Conservation (phyloP, 2,113 vertebrate genomes). For the Oenanthe melanoleuca region DNA sequence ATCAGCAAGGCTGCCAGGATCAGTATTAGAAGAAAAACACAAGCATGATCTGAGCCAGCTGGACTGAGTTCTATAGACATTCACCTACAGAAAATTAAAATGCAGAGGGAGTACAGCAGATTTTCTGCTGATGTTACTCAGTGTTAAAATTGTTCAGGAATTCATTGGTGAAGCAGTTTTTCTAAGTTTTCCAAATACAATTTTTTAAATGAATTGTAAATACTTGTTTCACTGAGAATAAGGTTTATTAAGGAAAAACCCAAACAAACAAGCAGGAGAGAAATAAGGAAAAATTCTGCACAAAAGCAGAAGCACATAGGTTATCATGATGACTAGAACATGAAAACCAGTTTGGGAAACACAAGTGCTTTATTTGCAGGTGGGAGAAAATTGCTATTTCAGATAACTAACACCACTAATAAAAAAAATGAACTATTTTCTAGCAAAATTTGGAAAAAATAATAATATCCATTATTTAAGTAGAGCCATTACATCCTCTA, state of each 20-base stretch:
- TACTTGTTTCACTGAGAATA: neutral
- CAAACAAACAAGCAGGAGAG: neutral
- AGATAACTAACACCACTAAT: neutral
- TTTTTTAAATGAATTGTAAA: neutral
- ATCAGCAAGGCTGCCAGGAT: neutral
- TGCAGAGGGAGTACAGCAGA: neutral
- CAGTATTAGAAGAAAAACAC: neutral
- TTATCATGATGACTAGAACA: neutral
- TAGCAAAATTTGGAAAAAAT: neutral
- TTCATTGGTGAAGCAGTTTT: neutral
- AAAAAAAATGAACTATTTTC: rapidly evolving
- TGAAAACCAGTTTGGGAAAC: neutral
- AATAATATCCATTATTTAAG: neutral
- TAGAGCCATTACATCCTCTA: neutral
- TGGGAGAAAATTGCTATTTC: neutral
- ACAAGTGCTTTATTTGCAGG: neutral
- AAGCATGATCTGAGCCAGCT: neutral
- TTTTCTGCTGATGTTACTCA: conserved; percentile 1
- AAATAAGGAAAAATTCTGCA: neutral
- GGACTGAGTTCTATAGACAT: neutral
- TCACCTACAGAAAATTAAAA: conserved; percentile 3
- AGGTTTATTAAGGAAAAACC: neutral
- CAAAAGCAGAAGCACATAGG: neutral
- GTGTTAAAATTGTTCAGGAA: neutral
- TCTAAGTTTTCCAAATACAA: neutral